These are phyloP conservation scores for Semnornis frantzii DNA, from an alignment of 2,113 vertebrate genomes.

Conservation along the genomic window DNA sequence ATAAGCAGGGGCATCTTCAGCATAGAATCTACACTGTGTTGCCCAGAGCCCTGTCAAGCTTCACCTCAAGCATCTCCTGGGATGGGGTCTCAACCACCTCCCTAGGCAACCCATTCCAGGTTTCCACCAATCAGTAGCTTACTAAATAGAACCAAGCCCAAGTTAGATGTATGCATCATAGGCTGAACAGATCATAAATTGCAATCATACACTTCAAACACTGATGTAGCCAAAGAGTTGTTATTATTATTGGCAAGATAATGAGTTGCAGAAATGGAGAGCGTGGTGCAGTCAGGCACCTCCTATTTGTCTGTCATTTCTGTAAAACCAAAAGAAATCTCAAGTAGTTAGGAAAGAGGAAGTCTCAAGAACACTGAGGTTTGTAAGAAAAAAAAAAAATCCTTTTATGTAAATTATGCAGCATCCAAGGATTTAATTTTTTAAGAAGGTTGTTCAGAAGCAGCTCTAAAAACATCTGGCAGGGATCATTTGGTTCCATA, in stretches of 20 bases:
- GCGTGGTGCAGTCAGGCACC: not conserved
- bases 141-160: not conserved
- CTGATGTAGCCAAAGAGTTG: not conserved
- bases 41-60: too few relatives aligned
- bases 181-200: not conserved
- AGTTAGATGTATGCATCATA: fast-evolving
- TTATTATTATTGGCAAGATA: not conserved
- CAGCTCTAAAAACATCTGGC: conserved; percentile 26
- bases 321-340: not conserved
- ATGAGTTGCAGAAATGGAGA: not conserved
- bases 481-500: not conserved
- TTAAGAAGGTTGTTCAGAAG: not conserved
- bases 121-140: not conserved
- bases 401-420: not conserved
- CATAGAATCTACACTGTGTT: too few relatives aligned
- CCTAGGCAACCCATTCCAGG: too few relatives aligned
- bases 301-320: not conserved
- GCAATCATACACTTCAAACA: not conserved
- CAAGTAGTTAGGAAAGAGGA: not conserved
- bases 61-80: too few relatives aligned
- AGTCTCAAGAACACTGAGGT: not conserved
- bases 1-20: too few relatives aligned
- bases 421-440: not conserved
- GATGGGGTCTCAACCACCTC: too few relatives aligned
- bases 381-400: too few relatives aligned